These are phyloP conservation scores for Calidris pygmaea DNA, from an alignment of 2,113 vertebrate species.

Conservation along the genomic window DNA sequence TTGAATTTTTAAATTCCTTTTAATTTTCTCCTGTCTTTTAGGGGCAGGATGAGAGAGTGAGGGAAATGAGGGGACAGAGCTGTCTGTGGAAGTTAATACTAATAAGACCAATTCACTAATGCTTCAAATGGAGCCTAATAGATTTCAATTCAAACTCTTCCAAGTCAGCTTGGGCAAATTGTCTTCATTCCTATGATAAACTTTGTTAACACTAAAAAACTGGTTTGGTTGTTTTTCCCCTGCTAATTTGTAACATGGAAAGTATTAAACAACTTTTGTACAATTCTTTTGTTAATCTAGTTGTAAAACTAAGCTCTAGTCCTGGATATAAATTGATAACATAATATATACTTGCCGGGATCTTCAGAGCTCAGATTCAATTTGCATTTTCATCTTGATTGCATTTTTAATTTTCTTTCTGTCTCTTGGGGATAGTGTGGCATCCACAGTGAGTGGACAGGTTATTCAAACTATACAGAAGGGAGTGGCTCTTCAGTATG, in stretches of 20 bases:
- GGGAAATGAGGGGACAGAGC: neutral
- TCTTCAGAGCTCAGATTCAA: neutral
- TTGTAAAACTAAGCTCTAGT: neutral
- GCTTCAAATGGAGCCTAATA: neutral
- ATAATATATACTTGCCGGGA: neutral
- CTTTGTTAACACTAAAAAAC: neutral
- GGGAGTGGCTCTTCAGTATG: neutral
- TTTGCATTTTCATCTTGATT: neutral
- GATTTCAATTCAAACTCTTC: neutral
- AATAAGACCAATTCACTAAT: neutral
- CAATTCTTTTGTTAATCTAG: neutral
- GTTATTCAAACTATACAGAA: neutral
- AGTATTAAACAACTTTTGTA: neutral
- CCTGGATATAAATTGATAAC: neutral
- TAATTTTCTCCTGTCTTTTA: neutral
- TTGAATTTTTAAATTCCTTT: neutral
- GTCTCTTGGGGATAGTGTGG: neutral
- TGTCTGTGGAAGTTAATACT: neutral
- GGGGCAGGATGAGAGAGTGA: neutral
- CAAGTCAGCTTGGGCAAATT: neutral
- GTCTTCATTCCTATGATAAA: neutral
- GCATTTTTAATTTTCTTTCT: neutral
- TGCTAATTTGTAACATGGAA: neutral
- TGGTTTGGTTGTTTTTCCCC: neutral
- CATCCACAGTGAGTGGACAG: neutral